Percentiles rank a stretch among this genome's conserved stretches.
phyloP scores from a whole-genome alignment of 2,888 invertebrate species.

The Polymixis lichenea region DNA sequence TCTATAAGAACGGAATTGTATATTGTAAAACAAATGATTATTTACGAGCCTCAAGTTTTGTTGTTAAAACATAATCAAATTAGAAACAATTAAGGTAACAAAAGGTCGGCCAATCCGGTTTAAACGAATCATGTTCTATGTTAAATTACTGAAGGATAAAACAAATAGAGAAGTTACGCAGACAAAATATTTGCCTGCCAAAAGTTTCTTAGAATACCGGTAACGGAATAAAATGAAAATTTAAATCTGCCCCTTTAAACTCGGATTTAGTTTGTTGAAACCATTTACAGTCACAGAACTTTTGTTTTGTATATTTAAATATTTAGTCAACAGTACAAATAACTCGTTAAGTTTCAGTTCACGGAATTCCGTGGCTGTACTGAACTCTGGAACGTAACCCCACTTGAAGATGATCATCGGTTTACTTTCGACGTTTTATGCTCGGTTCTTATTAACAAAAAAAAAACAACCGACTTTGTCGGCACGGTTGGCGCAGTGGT shows the following conservation, averaged over 20 bases:
- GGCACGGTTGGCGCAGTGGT: too few species aligned
- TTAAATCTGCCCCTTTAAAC: slow-evolving; percentile 69
- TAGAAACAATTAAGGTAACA: slow-evolving; percentile 55
- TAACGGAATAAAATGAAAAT: slow-evolving; percentile 75
- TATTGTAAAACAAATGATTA: slow-evolving; percentile 29
- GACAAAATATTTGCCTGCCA: slow-evolving; percentile 77
- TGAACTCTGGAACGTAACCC: neutral
- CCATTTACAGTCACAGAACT: slow-evolving; percentile 66
- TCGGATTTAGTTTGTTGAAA: slow-evolving; percentile 69
- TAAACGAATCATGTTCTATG: slow-evolving; percentile 53
- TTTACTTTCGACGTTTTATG: too few species aligned
- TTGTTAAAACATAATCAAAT: slow-evolving; percentile 52
- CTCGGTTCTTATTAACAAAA: too few species aligned
- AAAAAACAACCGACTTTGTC: too few species aligned
- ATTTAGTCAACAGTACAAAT: slow-evolving; percentile 56
- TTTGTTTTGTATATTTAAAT: slow-evolving; percentile 65
- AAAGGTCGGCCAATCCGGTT: slow-evolving; percentile 47
- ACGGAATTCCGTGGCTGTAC: neutral
- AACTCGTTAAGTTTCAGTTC: slow-evolving; percentile 23
- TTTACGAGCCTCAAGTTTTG: slow-evolving; percentile 26
- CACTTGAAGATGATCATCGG: neutral
- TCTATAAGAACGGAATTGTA: neutral
- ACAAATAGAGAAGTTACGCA: slow-evolving; percentile 73
- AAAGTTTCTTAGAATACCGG: slow-evolving; percentile 72
- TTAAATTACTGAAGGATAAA: slow-evolving; percentile 68